Evolutionary conservation across 2,888 invertebrate genomes (phyloP).

Genomic region (Sisyra nigra): DNA sequence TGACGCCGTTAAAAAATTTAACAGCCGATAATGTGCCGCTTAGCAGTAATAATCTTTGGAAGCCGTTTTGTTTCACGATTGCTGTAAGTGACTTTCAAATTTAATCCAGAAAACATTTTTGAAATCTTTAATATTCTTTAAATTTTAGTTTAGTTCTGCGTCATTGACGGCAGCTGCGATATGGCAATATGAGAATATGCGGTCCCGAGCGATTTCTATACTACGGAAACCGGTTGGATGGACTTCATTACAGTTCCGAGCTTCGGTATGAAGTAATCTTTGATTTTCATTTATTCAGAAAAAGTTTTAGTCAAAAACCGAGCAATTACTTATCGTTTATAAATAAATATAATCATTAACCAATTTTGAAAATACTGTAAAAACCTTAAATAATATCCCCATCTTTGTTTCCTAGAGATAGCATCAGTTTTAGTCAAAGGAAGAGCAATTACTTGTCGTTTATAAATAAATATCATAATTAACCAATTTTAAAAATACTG

Average conservation of each 20-base stretch:
- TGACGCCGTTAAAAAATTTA: conserved; percentile 27
- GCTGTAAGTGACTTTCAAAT: conserved; percentile 36
- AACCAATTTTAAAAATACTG: no score
- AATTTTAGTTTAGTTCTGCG: conserved; percentile 29
- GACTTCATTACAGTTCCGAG: conserved; percentile 24
- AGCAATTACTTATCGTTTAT: no score
- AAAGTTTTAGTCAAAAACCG: no score
- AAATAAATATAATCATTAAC: no score
- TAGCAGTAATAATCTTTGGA: conserved; percentile 32
- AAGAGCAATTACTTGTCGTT: no score
- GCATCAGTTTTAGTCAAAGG: no score
- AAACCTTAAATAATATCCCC: no score
- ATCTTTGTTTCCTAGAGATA: no score
- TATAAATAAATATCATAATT: no score
- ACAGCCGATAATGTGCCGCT: conserved; percentile 29
- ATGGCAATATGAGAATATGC: conserved; percentile 70
- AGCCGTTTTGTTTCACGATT: conserved; percentile 46
- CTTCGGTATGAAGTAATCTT: conserved; percentile 3
- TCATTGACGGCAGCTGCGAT: conserved; percentile 63
- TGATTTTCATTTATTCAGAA: no score
- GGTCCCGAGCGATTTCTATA: conserved; percentile 36
- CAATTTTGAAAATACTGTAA: no score
- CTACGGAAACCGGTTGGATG: conserved; percentile 34
- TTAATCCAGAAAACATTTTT: neutral
- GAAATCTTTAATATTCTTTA: conserved; percentile 2